These are phyloP conservation scores for Rutpela maculata DNA, from an alignment of 2,888 invertebrate genomes.

Conservation along the genomic window DNA sequence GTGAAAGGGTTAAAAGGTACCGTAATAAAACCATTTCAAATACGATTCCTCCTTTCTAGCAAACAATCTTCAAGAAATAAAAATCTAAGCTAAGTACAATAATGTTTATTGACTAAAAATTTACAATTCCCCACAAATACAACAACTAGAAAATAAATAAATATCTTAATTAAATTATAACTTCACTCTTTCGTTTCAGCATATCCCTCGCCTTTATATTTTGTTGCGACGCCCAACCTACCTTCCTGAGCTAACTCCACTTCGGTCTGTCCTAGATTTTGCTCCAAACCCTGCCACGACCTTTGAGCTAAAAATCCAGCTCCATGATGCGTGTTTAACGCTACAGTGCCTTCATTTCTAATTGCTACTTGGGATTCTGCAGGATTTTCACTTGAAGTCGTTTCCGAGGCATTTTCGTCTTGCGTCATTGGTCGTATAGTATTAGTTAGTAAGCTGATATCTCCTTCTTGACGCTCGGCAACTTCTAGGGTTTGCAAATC, in stretches of 20 bases:
- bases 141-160: not conserved
- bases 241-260: constrained; percentile 83
- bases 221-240: constrained; percentile 84
- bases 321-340: constrained; percentile 76
- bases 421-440: constrained; percentile 72
- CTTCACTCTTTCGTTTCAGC: not conserved
- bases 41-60: too few species aligned
- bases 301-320: constrained; percentile 81
- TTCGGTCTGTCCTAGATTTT: constrained; percentile 84
- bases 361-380: constrained; percentile 63
- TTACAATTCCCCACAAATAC: not conserved
- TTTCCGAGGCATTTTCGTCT: not conserved
- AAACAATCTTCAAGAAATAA: too few species aligned
- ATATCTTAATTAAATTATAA: not conserved
- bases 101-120: not conserved
- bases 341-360: constrained; percentile 73
- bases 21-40: too few species aligned
- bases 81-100: not conserved
- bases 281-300: constrained; percentile 92
- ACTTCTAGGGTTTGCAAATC: constrained; percentile 48
- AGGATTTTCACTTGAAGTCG: constrained; percentile 12
- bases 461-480: constrained; percentile 69
- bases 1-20: too few species aligned
- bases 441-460: constrained; percentile 87
- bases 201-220: constrained; percentile 78